These are phyloP conservation scores for Geotrypetes seraphini DNA, from an alignment of 2,797 vertebrate genomes.

Conservation along the genomic window DNA sequence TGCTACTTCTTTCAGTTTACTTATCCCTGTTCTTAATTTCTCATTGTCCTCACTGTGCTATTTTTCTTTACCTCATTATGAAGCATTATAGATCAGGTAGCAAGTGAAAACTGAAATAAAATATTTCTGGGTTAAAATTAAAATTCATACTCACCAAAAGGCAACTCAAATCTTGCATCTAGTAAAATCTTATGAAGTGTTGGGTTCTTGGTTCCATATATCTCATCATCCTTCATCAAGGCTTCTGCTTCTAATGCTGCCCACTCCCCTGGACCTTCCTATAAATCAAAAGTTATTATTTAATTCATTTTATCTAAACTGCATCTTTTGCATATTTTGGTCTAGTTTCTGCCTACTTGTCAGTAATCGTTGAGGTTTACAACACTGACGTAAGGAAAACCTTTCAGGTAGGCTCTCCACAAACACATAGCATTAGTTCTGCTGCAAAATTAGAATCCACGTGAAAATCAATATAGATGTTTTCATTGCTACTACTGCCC, in stretches of 20 bases:
- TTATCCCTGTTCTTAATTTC: too few species aligned
- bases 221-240: constrained; percentile 89
- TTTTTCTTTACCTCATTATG: background rate
- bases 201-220: constrained; percentile 89
- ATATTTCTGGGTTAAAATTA: too few species aligned
- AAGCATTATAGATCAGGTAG: accelerated
- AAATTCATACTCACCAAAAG: constrained; percentile 79
- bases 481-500: too few species aligned
- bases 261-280: constrained; percentile 95
- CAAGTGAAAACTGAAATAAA: background rate
- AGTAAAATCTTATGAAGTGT: constrained; percentile 83
- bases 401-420: too few species aligned
- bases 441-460: too few species aligned
- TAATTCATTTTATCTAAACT: background rate
- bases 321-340: background rate
- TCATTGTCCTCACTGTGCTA: too few species aligned
- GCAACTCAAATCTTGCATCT: constrained; percentile 90
- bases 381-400: too few species aligned
- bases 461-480: too few species aligned
- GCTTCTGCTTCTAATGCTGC: constrained; percentile 81
- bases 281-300: constrained; percentile 18
- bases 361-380: too few species aligned
- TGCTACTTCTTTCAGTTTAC: too few species aligned
- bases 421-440: too few species aligned
- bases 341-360: too few species aligned